These are phyloP conservation scores for Pteria penguin DNA, from an alignment of 2,888 invertebrate species.

Conservation along the genomic window DNA sequence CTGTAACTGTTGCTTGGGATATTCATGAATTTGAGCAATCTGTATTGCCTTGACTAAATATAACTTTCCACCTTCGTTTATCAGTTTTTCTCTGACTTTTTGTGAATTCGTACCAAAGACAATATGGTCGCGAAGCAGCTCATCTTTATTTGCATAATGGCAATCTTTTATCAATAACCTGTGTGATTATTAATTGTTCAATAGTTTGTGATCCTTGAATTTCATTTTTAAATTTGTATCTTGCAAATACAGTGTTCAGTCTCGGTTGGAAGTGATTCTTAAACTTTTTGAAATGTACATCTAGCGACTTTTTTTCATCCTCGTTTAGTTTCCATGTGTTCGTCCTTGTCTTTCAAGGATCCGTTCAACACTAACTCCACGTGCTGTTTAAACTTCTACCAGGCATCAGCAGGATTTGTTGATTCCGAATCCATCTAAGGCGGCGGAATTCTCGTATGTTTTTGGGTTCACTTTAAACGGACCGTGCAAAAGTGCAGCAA, in stretches of 20 bases:
- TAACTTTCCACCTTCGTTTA: slow-evolving; percentile 34
- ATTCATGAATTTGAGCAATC: slow-evolving; percentile 36
- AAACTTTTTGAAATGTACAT: neutral
- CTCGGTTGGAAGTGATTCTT: neutral
- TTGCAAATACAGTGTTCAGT: neutral
- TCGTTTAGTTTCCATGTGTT: neutral
- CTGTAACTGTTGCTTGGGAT: slow-evolving; percentile 15
- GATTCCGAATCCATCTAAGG: no score
- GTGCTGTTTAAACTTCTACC: no score
- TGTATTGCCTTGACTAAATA: slow-evolving; percentile 35
- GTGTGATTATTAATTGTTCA: no score
- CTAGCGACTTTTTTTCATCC: neutral
- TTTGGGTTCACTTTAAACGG: no score
- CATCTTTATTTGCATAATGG: slow-evolving; percentile 17
- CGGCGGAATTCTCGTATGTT: no score
- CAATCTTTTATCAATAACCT: neutral
- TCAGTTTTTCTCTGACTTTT: slow-evolving; percentile 42
- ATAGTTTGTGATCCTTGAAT: slow-evolving; percentile 3
- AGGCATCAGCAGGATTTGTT: no score
- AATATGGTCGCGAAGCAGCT: slow-evolving; percentile 40
- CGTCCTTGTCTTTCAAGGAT: no score
- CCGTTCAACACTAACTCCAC: no score
- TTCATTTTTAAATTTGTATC: neutral
- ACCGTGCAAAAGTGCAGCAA: no score
- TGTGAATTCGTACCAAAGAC: slow-evolving; percentile 38